phyloP scores from a whole-genome alignment of 2,888 invertebrate species.

The Herminia tarsipennalis region DNA sequence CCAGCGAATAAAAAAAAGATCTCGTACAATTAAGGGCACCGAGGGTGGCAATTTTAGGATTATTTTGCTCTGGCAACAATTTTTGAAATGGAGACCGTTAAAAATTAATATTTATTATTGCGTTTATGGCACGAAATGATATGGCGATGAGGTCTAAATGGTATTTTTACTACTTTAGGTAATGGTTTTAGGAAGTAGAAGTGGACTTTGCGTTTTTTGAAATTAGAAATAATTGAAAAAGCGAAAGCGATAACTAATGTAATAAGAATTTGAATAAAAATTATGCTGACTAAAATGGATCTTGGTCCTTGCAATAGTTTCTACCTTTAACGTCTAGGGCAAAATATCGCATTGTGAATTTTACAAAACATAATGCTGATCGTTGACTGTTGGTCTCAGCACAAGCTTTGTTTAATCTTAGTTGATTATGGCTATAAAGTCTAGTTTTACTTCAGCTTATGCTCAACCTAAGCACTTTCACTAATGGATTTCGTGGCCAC shows the following conservation, averaged over 20 bases:
- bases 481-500: too few relatives aligned
- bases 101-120: conserved; percentile 44
- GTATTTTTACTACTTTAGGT: conserved; percentile 1
- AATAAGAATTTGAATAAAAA: too few relatives aligned
- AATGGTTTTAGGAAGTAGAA: background rate
- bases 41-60: conserved; percentile 45
- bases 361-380: too few relatives aligned
- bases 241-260: background rate
- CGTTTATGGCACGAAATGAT: conserved; percentile 26
- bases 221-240: background rate
- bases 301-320: too few relatives aligned
- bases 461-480: too few relatives aligned
- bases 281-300: too few relatives aligned
- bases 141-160: conserved; percentile 17
- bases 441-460: too few relatives aligned
- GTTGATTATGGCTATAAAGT: too few relatives aligned
- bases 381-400: too few relatives aligned
- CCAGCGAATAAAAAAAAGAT: conserved; percentile 38
- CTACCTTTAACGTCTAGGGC: too few relatives aligned
- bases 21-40: conserved; percentile 45
- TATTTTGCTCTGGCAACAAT: conserved; percentile 40
- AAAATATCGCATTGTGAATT: too few relatives aligned
- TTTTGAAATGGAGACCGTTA: conserved; percentile 30
- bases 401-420: too few relatives aligned
- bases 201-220: background rate